A percentile compares a stretch with the other conserved stretches of the same genome.
Conservation (phyloP, 1,140 invertebrate genomes). For the Camponotus floridanus region DNA sequence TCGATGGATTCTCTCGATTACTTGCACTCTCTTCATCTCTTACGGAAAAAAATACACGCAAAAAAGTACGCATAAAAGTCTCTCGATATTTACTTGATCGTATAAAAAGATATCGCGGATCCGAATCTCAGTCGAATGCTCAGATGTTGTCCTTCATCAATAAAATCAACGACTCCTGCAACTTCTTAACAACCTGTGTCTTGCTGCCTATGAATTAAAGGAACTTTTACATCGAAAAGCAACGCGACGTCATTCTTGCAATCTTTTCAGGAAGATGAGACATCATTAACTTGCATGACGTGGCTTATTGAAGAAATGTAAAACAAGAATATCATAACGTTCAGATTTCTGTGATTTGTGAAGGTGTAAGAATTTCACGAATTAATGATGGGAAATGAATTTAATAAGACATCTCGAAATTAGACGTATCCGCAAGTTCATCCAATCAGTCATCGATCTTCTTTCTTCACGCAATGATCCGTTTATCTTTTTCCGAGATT, state of each 20-base stretch:
- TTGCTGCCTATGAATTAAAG: background rate
- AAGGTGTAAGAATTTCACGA: background rate
- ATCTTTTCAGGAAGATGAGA: background rate
- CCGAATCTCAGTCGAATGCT: constrained; percentile 11
- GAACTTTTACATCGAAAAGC: constrained; percentile 22
- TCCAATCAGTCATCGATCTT: background rate
- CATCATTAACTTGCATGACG: constrained; percentile 23
- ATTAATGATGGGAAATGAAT: background rate
- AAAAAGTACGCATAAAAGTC: background rate
- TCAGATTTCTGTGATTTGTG: background rate
- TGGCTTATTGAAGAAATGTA: background rate
- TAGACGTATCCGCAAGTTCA: background rate
- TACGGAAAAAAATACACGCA: background rate
- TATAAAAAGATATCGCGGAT: background rate
- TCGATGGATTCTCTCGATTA: constrained; percentile 21
- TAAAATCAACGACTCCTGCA: constrained; percentile 33
- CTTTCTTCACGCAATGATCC: background rate
- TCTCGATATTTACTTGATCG: background rate
- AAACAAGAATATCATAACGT: background rate
- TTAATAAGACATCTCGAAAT: background rate
- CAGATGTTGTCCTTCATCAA: constrained; percentile 3
- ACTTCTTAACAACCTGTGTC: constrained; percentile 7
- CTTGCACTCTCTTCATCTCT: constrained; percentile 7
- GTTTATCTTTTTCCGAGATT: background rate
- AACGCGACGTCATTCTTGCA: background rate